Percentiles rank a stretch among this genome's conserved stretches.
Conservation (phyloP, 2,797 vertebrate species). For the Clarias pachynema region DNA sequence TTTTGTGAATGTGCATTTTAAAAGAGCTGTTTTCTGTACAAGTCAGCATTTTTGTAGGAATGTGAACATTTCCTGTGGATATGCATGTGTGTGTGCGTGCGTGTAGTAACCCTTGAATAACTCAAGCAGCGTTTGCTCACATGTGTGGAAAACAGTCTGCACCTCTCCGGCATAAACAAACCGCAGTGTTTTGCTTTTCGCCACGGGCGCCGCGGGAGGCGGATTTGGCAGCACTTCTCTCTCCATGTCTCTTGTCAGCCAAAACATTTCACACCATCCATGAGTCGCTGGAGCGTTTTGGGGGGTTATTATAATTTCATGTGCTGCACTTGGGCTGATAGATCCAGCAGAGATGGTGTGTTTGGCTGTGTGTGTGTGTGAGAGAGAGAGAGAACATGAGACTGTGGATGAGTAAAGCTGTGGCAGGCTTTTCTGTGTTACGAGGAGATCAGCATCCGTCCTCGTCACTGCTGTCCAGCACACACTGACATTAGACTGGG, state of each 20-base stretch:
- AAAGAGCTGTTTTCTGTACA: background rate
- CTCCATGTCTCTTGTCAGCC: constrained; percentile 23
- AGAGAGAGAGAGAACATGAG: background rate
- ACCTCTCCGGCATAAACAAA: constrained; percentile 13
- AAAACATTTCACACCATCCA: constrained; percentile 26
- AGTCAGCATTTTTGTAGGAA: background rate
- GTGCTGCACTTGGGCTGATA: constrained; percentile 21
- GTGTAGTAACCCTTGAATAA: background rate
- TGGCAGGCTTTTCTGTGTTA: background rate
- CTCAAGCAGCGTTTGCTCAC: background rate
- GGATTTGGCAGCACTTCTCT: constrained; percentile 17
- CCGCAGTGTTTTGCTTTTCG: constrained; percentile 1
- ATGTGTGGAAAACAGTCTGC: constrained; percentile 12
- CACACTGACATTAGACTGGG: background rate
- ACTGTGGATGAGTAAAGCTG: background rate
- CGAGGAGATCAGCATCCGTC: background rate
- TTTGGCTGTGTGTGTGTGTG: background rate
- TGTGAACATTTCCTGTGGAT: background rate
- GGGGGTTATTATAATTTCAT: constrained; percentile 19
- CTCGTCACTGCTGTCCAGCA: background rate
- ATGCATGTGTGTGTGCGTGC: background rate
- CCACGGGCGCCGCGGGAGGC: background rate
- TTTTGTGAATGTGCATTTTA: too few species aligned
- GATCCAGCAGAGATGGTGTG: constrained; percentile 1
- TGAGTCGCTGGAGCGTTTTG: constrained; percentile 8